These are phyloP conservation scores for Epirrita christyi DNA, from an alignment of 2,888 invertebrate species.

Conservation along the genomic window DNA sequence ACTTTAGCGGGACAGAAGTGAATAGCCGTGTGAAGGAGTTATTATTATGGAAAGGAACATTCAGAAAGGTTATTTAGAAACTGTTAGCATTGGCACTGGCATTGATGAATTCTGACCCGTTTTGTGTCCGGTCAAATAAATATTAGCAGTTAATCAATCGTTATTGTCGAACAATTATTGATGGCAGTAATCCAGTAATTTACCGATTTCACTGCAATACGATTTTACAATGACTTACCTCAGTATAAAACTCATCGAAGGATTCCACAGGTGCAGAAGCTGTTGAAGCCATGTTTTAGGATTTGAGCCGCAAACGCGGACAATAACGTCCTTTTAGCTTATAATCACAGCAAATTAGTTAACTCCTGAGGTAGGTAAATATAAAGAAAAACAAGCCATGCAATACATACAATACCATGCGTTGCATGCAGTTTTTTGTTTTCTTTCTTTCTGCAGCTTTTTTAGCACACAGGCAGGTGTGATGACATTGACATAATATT, in stretches of 20 bases:
- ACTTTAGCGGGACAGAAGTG: too few species aligned
- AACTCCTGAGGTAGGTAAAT: not conserved
- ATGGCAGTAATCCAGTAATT: not conserved
- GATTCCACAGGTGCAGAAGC: slow-evolving; percentile 85
- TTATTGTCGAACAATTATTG: too few species aligned
- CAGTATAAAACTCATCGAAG: slow-evolving; percentile 93
- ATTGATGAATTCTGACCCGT: too few species aligned
- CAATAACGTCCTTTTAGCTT: not conserved
- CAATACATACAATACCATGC: not conserved
- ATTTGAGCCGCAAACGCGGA: slow-evolving; percentile 5
- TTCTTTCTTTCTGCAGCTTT: too few species aligned
- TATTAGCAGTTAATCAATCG: too few species aligned
- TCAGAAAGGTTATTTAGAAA: too few species aligned
- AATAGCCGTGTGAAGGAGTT: too few species aligned
- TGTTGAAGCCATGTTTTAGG: slow-evolving; percentile 55
- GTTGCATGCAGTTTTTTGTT: not conserved
- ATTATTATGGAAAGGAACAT: too few species aligned
- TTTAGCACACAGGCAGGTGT: too few species aligned
- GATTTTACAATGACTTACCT: slow-evolving; percentile 81
- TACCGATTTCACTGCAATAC: not conserved
- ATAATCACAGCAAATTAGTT: not conserved
- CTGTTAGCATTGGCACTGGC: too few species aligned
- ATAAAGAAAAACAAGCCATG: not conserved
- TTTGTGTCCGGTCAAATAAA: too few species aligned
- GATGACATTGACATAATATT: too few species aligned